phyloP scores from a whole-genome alignment of 2,797 vertebrate genomes.

The Mus spretus region DNA sequence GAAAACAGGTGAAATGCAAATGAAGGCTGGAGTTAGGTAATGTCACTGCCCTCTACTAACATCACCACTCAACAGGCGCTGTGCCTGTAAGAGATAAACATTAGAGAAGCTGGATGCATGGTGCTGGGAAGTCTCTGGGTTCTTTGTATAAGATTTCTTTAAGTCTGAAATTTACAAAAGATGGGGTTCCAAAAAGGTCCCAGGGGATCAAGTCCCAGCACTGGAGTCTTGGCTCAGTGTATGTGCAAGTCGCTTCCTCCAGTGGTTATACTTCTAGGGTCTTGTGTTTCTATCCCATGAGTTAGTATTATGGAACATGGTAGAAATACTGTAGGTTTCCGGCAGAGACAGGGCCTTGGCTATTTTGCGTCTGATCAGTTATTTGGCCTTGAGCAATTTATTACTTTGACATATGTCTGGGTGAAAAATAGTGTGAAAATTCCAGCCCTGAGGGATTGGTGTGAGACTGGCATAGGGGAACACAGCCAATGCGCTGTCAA shows the following conservation, averaged over 20 bases:
- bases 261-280: not conserved
- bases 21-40: not conserved
- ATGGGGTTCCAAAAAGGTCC: not conserved
- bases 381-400: not conserved
- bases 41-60: not conserved
- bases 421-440: not conserved
- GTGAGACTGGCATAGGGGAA: not conserved
- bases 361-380: not conserved
- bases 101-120: not conserved
- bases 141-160: constrained; percentile 26
- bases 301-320: not conserved
- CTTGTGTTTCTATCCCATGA: not conserved
- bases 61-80: not conserved
- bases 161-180: constrained; percentile 16
- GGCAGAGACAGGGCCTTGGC: not conserved
- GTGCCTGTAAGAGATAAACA: not conserved
- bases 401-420: not conserved
- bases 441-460: not conserved
- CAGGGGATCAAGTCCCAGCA: not conserved
- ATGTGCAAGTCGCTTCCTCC: not conserved
- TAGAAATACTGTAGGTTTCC: not conserved
- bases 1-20: not conserved
- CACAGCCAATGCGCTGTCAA: fast-evolving
- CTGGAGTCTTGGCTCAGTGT: not conserved
- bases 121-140: not conserved